phyloP scores from a whole-genome alignment of 1,140 invertebrate species.

The Orussus abietinus region DNA sequence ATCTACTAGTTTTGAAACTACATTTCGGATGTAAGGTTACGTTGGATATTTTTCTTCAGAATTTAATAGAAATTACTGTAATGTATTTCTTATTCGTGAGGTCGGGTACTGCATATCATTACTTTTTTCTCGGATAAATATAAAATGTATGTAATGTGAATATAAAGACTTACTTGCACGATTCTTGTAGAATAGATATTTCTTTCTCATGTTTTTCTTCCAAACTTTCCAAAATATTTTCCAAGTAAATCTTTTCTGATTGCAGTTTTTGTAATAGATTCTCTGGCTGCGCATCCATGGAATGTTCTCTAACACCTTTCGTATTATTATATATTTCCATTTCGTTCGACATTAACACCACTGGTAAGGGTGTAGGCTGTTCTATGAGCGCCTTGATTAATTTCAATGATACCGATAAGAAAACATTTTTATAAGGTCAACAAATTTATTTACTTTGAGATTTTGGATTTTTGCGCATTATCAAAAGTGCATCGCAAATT shows the following conservation, averaged over 20 bases:
- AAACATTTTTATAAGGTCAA: not conserved
- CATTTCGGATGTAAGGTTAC: no score
- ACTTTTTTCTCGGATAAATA: conserved; percentile 10
- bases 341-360: conserved; percentile 15
- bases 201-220: conserved; percentile 44
- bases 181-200: conserved; percentile 39
- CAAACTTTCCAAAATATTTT: conserved; percentile 33
- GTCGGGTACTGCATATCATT: not conserved
- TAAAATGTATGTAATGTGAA: conserved; percentile 10
- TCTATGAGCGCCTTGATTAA: conserved; percentile 31
- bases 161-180: conserved; percentile 36
- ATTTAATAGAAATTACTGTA: no score
- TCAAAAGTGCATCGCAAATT: no score
- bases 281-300: conserved; percentile 28
- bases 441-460: no score
- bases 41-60: no score
- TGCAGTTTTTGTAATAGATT: conserved; percentile 31
- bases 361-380: conserved; percentile 28
- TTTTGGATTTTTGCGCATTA: no score
- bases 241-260: conserved; percentile 40
- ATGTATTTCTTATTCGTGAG: no score
- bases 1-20: no score
- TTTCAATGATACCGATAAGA: not conserved
- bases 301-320: conserved; percentile 14
- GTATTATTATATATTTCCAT: conserved; percentile 12